Evolutionary conservation across 2,888 invertebrate species (phyloP).

Genomic region (Synergus laeviventris): DNA sequence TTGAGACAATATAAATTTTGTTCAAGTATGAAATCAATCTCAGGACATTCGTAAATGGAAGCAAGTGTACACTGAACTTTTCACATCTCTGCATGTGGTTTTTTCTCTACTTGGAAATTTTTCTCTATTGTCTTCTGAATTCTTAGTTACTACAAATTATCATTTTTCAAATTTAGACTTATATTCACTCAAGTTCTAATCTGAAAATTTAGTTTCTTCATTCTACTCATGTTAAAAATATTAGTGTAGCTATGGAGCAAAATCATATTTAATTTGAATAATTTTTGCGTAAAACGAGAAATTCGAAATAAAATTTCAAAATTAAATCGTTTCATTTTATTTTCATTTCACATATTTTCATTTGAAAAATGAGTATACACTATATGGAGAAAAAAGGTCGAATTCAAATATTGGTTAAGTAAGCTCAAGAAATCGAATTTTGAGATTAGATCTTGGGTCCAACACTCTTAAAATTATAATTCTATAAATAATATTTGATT

Average conservation of each 20-base stretch:
- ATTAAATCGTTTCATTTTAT: not conserved
- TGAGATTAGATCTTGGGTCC: too few relatives aligned
- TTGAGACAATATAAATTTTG: slow-evolving; percentile 2
- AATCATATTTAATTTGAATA: too few relatives aligned
- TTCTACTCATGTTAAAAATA: not conserved
- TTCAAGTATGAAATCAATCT: slow-evolving; percentile 16
- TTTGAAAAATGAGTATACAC: too few relatives aligned
- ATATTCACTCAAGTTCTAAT: not conserved
- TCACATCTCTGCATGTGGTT: not conserved
- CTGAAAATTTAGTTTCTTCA: not conserved
- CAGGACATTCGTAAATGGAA: not conserved
- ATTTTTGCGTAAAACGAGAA: too few relatives aligned
- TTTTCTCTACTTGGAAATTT: slow-evolving; percentile 1
- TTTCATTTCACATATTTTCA: too few relatives aligned
- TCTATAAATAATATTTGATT: not conserved
- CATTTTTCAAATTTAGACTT: not conserved
- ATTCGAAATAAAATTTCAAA: too few relatives aligned
- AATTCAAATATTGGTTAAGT: too few relatives aligned
- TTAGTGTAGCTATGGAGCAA: too few relatives aligned
- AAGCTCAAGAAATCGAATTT: too few relatives aligned
- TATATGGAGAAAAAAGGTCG: too few relatives aligned
- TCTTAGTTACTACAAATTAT: slow-evolving; percentile 8
- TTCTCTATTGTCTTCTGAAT: slow-evolving; percentile 13
- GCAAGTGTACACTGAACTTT: not conserved
- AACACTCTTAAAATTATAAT: not conserved